phyloP scores from a whole-genome alignment of 2,797 vertebrate species.

The Notolabrus celidotus region DNA sequence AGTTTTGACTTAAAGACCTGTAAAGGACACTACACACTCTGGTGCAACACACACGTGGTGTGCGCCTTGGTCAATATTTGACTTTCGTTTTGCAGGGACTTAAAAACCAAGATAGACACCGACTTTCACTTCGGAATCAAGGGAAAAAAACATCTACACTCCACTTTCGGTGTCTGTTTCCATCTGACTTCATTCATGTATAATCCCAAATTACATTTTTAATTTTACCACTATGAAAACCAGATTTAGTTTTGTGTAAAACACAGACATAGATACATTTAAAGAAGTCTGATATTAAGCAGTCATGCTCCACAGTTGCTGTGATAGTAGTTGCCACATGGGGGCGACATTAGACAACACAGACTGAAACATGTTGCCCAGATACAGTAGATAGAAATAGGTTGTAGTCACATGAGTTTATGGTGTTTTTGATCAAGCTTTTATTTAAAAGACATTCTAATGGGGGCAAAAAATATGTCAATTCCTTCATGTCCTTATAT shows the following conservation, averaged over 20 bases:
- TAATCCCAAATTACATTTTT: not conserved
- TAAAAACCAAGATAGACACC: not conserved
- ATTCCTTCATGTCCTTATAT: not conserved
- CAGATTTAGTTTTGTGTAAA: not conserved
- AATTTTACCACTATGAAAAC: not conserved
- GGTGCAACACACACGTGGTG: not conserved
- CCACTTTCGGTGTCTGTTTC: not conserved
- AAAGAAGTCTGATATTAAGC: not conserved
- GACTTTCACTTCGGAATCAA: not conserved
- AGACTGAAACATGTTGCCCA: not conserved
- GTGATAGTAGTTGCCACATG: slow-evolving; percentile 37
- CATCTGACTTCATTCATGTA: not conserved
- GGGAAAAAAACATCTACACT: not conserved
- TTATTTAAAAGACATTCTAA: not conserved
- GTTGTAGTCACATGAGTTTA: not conserved
- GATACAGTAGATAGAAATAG: slow-evolving; percentile 8
- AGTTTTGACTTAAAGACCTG: slow-evolving; percentile 20
- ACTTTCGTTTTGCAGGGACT: not conserved
- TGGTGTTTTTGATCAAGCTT: not conserved
- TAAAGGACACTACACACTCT: slow-evolving; percentile 32
- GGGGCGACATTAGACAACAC: slow-evolving; percentile 44
- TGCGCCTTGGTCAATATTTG: slow-evolving; percentile 14
- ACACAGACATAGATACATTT: not conserved
- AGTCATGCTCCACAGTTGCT: not conserved
- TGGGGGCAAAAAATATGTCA: no score